phyloP scores from a whole-genome alignment of 2,797 vertebrate species.

The Sebastes vulpes region DNA sequence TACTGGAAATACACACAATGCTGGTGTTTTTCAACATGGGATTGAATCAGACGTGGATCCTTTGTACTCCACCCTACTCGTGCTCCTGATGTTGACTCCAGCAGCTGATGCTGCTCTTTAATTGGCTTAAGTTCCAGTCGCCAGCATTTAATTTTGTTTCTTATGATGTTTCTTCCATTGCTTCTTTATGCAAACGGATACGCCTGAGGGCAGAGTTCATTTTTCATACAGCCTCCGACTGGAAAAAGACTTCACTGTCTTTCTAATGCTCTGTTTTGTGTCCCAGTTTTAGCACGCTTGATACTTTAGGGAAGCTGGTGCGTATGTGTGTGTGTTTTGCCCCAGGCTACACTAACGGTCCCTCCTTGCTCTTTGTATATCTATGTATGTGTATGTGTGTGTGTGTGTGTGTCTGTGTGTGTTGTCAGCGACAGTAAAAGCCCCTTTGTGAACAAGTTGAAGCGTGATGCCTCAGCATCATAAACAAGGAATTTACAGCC shows the following conservation, averaged over 20 bases:
- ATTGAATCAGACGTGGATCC: not conserved
- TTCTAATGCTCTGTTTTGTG: constrained; percentile 60
- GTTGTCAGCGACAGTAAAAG: constrained; percentile 52
- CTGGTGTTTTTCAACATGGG: constrained; percentile 1
- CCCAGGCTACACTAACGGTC: constrained; percentile 50
- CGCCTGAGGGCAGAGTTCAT: constrained; percentile 43
- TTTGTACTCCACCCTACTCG: not conserved
- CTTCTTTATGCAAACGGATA: constrained; percentile 43
- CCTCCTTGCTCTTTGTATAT: constrained; percentile 34
- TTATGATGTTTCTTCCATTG: constrained; percentile 10
- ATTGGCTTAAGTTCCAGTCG: constrained; percentile 9
- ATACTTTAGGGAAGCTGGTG: constrained; percentile 42
- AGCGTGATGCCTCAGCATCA: constrained; percentile 55
- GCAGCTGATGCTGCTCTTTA: constrained; percentile 14
- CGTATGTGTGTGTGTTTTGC: constrained; percentile 41
- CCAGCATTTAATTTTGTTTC: constrained; percentile 22
- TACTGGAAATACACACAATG: not conserved
- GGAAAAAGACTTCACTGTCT: constrained; percentile 43
- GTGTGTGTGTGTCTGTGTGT: not conserved
- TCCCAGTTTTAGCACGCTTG: constrained; percentile 54
- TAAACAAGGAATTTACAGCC: constrained; percentile 76
- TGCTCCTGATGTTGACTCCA: constrained; percentile 7
- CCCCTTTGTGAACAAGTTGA: constrained; percentile 65
- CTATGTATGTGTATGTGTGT: constrained; percentile 1
- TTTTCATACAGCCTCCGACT: constrained; percentile 32